Base-by-base conservation (phyloP, 2,888 invertebrate genomes). In the Aphodius granarius region DNA sequence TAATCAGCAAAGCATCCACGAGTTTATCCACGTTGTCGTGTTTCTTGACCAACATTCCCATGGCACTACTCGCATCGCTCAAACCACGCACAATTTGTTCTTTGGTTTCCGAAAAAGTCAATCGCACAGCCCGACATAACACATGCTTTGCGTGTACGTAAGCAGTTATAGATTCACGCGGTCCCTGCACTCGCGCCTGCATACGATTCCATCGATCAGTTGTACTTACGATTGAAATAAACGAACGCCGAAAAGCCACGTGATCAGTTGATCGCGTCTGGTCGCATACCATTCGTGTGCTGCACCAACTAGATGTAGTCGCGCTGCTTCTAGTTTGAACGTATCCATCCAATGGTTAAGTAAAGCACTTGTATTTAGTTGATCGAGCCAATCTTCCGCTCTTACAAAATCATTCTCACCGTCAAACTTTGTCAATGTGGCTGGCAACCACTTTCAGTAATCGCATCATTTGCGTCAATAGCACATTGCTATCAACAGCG, bases 241-340 rank as follows among this genome's bases (percentile, higher is more conserved):
- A 76, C 16, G 76, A 68, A 62, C 66, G 71, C 62, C 71, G 63
- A 20, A 76, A 76, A 20, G 66, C 66, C 3, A 76, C 13, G 66
- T 63, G 20, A 18, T 66, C 15, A 74, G 16, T 3, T 73, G 43
- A 6, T 43, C 13, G 6, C 43, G 64, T 17, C 68, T 70, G 15
- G 21, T 66, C 18, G 66, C 43, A 19, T 74, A 76, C 76, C 76
- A 76, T 6, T 72, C 23, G 23, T 63, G 64, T 5, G 74, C 74
- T 13, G 73, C 76, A n/a, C 68, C 73, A 43, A 66, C 17, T n/a
- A 76, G 63, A 16, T 76, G 72, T 17, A 71, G 21, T 74, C 76
- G 64, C 4, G 76, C 72, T 18, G 76, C 74, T 66, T 76, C 76
- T 16, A 74, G 72, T 63, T 71, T 65, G 18, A 74, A 68, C 2